Base-by-base conservation (phyloP, 2,888 invertebrate genomes). In the Bellardia bayeri region DNA sequence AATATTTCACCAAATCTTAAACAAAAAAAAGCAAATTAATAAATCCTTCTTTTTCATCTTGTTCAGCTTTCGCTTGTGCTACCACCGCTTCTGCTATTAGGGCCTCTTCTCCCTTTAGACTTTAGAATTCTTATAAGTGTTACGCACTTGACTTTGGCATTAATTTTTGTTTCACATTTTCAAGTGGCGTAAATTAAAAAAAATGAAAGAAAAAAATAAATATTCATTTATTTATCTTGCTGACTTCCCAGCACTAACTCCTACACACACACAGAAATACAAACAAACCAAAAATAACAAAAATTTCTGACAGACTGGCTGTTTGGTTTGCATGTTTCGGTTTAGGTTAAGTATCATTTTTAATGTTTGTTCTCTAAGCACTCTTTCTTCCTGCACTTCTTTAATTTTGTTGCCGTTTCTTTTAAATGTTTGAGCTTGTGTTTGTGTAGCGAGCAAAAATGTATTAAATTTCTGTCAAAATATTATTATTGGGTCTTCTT, bases 381-480 rank as follows among this genome's bases (percentile, higher is more conserved):
- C 30, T 72, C 14, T 7, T 54, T 3, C 16, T 56, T 56, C 30
- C n/a, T n/a, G n/a, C 16, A 72, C 58, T 30, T 68, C 16, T 13
- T 45, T 42, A 7, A 6, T 23, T n/a, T 81, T 69, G 13, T 79
- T 40, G 42, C 30, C 54, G n/a, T 45, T 51, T n/a, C 13, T 30
- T 8, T 51, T 30, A 2, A n/a, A 9, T 23, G 14, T 42, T 1
- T 23, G 14, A 30, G 45, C 40, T 14, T 37, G 14, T 51, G 14
- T 56, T 16, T 49, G 37, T 42, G 5, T 37, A 40, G 23, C 16
- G 16, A 45, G 9, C 23, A 49, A 42, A 80, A 84, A 63, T 82
- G 81, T 87, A 85, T 87, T 87, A 85, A 85, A 82, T 87, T 84
- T 85, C 87, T 85, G 78, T 82, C 85, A 81, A 81, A 87, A 87